Evolutionary conservation across 2,888 invertebrate species (phyloP), one percentile per base, ranked within the genome.

Genomic region (Noctua janthina): DNA sequence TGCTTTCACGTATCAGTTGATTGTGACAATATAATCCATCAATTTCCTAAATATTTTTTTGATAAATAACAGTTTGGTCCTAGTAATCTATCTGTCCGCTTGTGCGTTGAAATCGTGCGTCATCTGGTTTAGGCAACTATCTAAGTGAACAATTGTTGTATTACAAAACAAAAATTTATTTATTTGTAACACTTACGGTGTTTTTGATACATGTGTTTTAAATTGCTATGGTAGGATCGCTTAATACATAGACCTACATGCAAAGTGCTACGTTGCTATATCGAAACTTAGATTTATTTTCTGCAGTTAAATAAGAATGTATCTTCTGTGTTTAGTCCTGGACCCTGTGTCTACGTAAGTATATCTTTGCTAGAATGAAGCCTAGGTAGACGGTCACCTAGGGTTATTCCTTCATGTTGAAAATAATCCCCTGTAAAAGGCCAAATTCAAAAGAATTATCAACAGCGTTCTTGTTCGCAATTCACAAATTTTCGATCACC

Each of bases 331-430:
- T 74, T 74, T 75, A n/a, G 23, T 82, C 17, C 49, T 59, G 29
- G 82, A 80, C 5, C 79, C 75, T 17, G 39, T n/a, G 29, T 74
- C 82, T 10, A n/a, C 70, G 81, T 80, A 71, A 59, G 79, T 78
- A 1, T 0, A 43, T 7, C 7, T 23, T 64, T 73, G 0, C 2
- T 76, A n/a, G 5, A 8, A 39, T 39, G 39, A n/a, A 54, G 51
- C 4, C 17, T 59, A 0, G 4, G 15, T 20, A 20, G 11, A 17
- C 13, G 3, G 17, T 11, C 7, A 10, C 29, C 8, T 29, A 29
- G 10, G n/a, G 8, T 68, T 10, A n/a, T n/a, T 54, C 6, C 46
- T 20, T n/a, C 11, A 49, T 17, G 3, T 8, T 17, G 3, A 64
- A 35, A 64, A 62, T n/a, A 62, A 62, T 10, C 29, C 0, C 6